Percentiles rank a stretch among this genome's conserved stretches.
These are phyloP conservation scores for Zaprionus davidi DNA, from an alignment of 1,140 invertebrate species.

Conservation along the genomic window DNA sequence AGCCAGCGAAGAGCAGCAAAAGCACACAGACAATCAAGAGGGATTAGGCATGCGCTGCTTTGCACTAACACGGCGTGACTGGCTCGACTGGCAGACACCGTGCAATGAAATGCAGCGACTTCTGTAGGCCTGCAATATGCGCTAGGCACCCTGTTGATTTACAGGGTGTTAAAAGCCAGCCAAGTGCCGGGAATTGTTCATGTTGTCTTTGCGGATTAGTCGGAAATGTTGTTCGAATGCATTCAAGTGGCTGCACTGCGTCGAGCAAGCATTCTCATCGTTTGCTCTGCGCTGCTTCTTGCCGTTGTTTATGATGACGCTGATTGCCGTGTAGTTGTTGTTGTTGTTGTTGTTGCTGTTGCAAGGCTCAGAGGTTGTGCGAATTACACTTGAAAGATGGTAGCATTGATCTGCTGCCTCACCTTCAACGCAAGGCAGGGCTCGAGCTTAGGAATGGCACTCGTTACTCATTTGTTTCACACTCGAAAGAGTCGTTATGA, in stretches of 20 bases:
- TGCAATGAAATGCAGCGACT: background rate
- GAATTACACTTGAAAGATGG: constrained; percentile 26
- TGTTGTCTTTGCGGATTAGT: constrained; percentile 77
- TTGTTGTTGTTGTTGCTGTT: background rate
- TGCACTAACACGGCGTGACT: background rate
- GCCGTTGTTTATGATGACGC: constrained; percentile 11
- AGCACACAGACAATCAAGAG: background rate
- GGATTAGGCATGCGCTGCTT: background rate
- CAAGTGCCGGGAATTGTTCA: constrained; percentile 42
- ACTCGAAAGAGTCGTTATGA: background rate
- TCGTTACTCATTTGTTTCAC: constrained; percentile 1
- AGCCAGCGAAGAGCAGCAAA: background rate
- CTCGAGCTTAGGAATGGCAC: background rate
- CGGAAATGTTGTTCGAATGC: constrained; percentile 65
- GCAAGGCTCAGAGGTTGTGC: constrained; percentile 2
- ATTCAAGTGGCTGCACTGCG: constrained; percentile 68
- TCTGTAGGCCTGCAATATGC: background rate
- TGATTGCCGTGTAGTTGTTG: constrained; percentile 40
- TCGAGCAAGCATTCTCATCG: constrained; percentile 30
- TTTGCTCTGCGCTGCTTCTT: background rate
- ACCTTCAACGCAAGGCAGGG: background rate
- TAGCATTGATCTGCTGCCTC: constrained; percentile 1
- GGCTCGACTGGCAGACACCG: background rate
- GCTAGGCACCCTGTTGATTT: background rate
- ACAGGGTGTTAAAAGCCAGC: constrained; percentile 42